Conservation (phyloP, 2,888 invertebrate genomes). For the Cyaniris semiargus region DNA sequence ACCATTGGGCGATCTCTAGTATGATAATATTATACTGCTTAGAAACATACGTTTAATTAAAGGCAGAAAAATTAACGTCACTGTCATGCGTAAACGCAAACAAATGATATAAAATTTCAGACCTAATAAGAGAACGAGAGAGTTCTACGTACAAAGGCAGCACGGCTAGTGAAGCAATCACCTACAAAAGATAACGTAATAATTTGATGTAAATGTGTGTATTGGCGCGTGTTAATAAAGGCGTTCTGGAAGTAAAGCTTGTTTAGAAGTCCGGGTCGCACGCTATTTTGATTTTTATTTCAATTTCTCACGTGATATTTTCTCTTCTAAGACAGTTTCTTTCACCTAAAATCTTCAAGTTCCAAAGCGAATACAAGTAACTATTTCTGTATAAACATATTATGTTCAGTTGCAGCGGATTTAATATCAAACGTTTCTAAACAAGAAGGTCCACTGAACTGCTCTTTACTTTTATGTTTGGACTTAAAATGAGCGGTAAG, state of each 20-base stretch:
- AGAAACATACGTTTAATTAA: too few relatives aligned
- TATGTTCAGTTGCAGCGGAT: constrained; percentile 56
- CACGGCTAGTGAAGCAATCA: background rate
- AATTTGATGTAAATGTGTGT: too few relatives aligned
- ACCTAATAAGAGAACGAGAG: background rate
- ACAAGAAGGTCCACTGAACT: constrained; percentile 56
- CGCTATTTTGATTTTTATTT: too few relatives aligned
- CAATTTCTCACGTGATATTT: too few relatives aligned
- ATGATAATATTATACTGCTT: too few relatives aligned
- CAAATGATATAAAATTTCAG: background rate
- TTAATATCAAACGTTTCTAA: constrained; percentile 53
- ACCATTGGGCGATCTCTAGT: too few relatives aligned
- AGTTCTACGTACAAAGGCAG: background rate
- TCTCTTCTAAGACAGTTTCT: too few relatives aligned
- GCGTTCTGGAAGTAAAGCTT: too few relatives aligned
- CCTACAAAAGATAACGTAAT: background rate
- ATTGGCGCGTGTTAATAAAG: too few relatives aligned
- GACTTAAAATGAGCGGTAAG: constrained; percentile 57
- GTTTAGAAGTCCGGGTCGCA: too few relatives aligned
- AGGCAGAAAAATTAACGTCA: too few relatives aligned
- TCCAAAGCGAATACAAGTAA: constrained; percentile 29
- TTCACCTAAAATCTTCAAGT: too few relatives aligned
- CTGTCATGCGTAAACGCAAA: background rate
- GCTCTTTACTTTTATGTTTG: constrained; percentile 52
- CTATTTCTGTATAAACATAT: constrained; percentile 51